Base-by-base conservation (phyloP, 2,888 invertebrate genomes). In the Synanthedon vespiformis region DNA sequence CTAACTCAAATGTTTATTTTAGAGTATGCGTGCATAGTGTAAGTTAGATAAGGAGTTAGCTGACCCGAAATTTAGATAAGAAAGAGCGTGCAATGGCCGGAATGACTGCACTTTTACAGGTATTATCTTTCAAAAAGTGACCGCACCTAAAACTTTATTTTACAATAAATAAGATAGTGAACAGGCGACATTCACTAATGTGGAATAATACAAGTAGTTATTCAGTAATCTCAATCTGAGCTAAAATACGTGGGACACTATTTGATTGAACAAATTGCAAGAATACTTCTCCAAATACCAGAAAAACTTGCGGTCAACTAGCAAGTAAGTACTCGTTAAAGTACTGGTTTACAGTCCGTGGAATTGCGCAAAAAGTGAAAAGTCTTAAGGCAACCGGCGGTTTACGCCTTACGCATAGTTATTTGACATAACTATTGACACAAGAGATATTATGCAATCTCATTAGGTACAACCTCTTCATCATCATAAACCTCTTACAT, bases 1-100 rank as follows among this genome's bases (percentile, higher is more conserved):
- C 86, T 85, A 85, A 78, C 68, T 77, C 75, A 85, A 86, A 87
- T 85, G 76, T 87, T 87, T 80, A 72, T 66, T 73, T 71, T 77
- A 62, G 72, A 76, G 79, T 78, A 80, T 82, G 78, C 77, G 78
- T 77, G 74, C 74, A 74, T 68, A 68, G 67, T 70, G 69, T 72
- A 74, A 72, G 68, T 74, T 70, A 86, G 86, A 86, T 86, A 86
- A 85, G 70, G 67, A 62, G 65, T 61, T 67, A 74, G 76, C 83
- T 80, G 80, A 77, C 82, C 80, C 69, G 74, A 80, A 71, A 69
- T 62, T 61, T 78, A 80, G 76, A 79, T 76, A 76, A 61, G 61
- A 58, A 58, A 62, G 72, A 70, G 70, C 78, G 76, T 76, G 75
- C 71, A 67, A 61, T 59, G 63, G 58, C 61, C 60, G 65, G 58